Base-by-base conservation (phyloP, 37 sponge, comb jelly and placozoan species). In the Chondrilla cf. caribensis region DNA sequence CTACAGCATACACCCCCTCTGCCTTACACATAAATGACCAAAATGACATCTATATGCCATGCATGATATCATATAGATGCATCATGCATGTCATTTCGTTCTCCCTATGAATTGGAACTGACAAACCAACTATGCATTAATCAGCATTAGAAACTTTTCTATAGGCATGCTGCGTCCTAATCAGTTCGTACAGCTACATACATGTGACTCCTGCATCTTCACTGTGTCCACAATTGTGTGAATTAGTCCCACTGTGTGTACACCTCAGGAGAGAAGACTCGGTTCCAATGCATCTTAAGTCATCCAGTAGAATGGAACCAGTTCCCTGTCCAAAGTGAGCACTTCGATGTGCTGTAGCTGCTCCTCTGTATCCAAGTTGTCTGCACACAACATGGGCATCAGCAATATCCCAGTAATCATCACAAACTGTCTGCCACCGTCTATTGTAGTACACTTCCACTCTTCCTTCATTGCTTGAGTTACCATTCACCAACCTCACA, bases 371-470 rank as follows among this genome's bases (percentile, higher is more conserved):
- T 62, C 64, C 64, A 62, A 62, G 64, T 15, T 62, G 64, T 15
- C 64, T 62, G 64, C 64, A 62, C 6, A 62, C 64, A n/a, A 62
- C 64, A 29, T 4, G 6, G 8, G 64, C 64, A 62, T 62, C 64
- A 62, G 6, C 29, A 28, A 62, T 62, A 29, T 28, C 64, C 64
- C 64, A 62, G 64, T 62, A 29, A 15, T 62, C 64, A 62, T 62
- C 64, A 62, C 64, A 62, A 6, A 62, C 64, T 7, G 64, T 62
- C 25, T 28, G 29, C 64, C 64, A 62, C 29, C 6, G 29, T 62
- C 29, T 29, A 15, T 62, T 62, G 64, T n/a, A n/a, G 29, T 62
- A 62, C 64, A 62, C 64, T 62, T 62, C 64, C 7, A 62, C 64
- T 29, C 64, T n/a, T 29, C 64, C 64, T 62, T n/a, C 6, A n/a